Evolutionary conservation across 2,113 vertebrate genomes (phyloP), one percentile per base, ranked within the genome.

Genomic region (Coptodon rendalli): DNA sequence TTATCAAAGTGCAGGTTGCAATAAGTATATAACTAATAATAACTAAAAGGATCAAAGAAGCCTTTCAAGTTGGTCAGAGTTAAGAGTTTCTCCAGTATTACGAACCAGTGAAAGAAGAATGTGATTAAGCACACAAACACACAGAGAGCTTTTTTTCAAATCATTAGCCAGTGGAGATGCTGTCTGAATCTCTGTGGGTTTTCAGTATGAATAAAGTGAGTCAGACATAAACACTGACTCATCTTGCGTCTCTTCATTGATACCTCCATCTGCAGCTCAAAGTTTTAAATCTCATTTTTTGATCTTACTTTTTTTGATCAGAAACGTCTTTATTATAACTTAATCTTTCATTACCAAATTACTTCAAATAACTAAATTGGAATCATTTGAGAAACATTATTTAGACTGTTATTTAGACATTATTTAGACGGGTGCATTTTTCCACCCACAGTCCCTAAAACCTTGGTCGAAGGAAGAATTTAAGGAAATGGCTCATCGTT

Each of bases 181-280:
- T 85, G 86, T 78, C 81, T 9, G 81, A 66, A 56, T 83, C 76
- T 24, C 84, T 81, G 84, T 59, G 76, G 48, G 54, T 80, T 68
- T 87, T 89, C 76, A 53, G 59, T 16, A 40, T 76, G 80, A 90
- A 89, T 19, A 68, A 19, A 89, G 78, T 86, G 80, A 92, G 34
- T 91, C 90, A 91, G 76, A 29, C 24, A 57, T 68, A 80, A 89
- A 86, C 83, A 54, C 24, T 85, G 90, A 89, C 84, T 93, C 80
- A 14, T 66, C 66, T 66, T 48, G 7, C 2, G 2, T 63, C 83
- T 80, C 6, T n/a, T 89, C 40, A 85, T 48, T 59, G 68, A 73
- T 73, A 73, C 53, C 50, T 71, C 34, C 36, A 68, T 40, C 84
- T 84, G 38, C 61, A 79, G 59, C 56, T 81, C 66, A 34, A 63